These are phyloP conservation scores for Leptarthrus brevirostris DNA, from an alignment of 2,888 invertebrate species.

Conservation along the genomic window DNA sequence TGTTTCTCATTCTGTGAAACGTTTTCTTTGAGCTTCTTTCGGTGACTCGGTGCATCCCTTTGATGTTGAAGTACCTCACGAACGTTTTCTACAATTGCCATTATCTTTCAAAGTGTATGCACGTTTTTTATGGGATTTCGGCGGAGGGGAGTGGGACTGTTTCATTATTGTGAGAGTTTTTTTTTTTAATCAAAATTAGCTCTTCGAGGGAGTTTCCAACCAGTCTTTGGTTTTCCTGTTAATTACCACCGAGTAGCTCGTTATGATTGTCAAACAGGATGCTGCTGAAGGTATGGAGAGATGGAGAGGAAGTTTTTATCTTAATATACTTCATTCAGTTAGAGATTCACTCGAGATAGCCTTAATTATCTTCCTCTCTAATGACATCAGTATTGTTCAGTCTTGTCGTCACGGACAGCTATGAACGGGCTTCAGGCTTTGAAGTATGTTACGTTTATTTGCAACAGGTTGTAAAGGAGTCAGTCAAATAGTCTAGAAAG, in stretches of 20 bases:
- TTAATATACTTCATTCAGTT: slow-evolving; percentile 17
- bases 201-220: neutral
- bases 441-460: too few species aligned
- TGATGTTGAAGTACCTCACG: neutral
- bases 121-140: neutral
- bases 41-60: neutral
- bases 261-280: neutral
- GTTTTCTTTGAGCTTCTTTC: neutral
- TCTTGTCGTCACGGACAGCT: too few species aligned
- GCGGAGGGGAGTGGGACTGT: neutral
- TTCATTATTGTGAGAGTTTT: neutral
- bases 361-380: neutral
- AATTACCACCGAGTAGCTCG: slow-evolving; percentile 1
- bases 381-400: slow-evolving; percentile 20
- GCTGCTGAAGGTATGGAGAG: neutral
- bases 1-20: neutral
- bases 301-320: slow-evolving; percentile 26
- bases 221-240: slow-evolving; percentile 6
- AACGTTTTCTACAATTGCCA: too few species aligned
- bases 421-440: too few species aligned
- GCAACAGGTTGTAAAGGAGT: too few species aligned
- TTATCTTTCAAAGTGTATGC: too few species aligned
- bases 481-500: too few species aligned
- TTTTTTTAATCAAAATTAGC: slow-evolving; percentile 19
- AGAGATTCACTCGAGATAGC: neutral